phyloP scores from a whole-genome alignment of 2,113 vertebrate genomes.

The Aptenodytes patagonicus region DNA sequence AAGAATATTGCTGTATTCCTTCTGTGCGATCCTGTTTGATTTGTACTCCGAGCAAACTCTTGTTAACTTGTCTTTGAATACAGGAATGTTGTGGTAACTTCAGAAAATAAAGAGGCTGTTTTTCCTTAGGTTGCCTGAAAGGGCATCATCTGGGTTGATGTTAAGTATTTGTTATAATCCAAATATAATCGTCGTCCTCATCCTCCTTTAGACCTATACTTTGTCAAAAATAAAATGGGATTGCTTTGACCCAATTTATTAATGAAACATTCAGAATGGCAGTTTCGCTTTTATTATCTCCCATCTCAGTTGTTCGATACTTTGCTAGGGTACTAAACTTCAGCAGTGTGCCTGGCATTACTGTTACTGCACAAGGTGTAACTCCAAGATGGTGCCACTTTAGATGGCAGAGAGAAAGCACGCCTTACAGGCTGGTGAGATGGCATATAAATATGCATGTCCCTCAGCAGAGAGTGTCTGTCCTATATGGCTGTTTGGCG shows the following conservation, averaged over 20 bases:
- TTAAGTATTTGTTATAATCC: neutral
- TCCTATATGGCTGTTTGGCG: neutral
- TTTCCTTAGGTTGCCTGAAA: neutral
- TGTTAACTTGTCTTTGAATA: neutral
- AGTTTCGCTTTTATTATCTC: neutral
- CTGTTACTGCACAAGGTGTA: neutral
- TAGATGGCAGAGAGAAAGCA: neutral
- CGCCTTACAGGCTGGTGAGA: neutral
- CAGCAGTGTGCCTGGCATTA: neutral
- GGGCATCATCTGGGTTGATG: neutral
- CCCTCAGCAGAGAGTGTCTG: neutral
- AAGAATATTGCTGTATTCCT: neutral
- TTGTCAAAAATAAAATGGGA: neutral
- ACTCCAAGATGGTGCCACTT: neutral
- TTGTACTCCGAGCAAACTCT: neutral
- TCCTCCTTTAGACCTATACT: neutral
- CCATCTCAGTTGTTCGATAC: neutral
- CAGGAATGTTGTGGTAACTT: neutral
- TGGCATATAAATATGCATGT: neutral
- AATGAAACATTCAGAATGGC: neutral
- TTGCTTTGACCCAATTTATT: neutral
- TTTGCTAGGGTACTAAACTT: neutral
- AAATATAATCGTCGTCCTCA: neutral
- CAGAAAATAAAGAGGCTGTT: neutral
- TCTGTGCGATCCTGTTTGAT: constrained; percentile 18